These are phyloP conservation scores for Drosophila truncata DNA, from an alignment of 1,140 invertebrate species.

Conservation along the genomic window DNA sequence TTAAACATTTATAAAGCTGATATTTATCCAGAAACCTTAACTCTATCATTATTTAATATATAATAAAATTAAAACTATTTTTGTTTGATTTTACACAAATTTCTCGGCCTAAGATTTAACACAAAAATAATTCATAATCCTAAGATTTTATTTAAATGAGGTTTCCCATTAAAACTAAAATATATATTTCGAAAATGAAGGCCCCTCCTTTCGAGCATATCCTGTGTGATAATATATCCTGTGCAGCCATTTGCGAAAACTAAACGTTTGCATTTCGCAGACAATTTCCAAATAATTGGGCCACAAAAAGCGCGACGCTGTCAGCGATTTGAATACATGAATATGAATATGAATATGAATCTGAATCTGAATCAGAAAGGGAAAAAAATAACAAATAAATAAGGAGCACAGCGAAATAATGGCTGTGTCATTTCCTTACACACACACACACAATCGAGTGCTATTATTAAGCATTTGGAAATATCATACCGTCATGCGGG, in stretches of 20 bases:
- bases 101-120: neutral
- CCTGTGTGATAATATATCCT: conserved; percentile 1
- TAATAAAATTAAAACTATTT: no score
- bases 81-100: neutral
- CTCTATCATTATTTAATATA: no score
- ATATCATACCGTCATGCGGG: conserved; percentile 81
- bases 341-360: conserved; percentile 20
- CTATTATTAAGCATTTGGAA: conserved; percentile 84
- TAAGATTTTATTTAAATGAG: accelerated
- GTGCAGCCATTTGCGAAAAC: conserved; percentile 49
- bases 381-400: conserved; percentile 65
- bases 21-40: no score
- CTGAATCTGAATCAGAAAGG: conserved; percentile 6
- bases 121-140: neutral
- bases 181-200: neutral
- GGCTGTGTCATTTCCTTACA: conserved; percentile 72
- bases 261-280: conserved; percentile 72
- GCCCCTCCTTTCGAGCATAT: neutral
- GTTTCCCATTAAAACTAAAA: neutral
- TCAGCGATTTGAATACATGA: conserved; percentile 55
- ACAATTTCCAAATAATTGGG: conserved; percentile 79
- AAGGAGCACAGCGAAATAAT: conserved; percentile 46
- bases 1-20: no score
- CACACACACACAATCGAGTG: conserved; percentile 53
- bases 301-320: conserved; percentile 63